Evolutionary conservation across 2,888 invertebrate genomes (phyloP).

Genomic region (Cybosia mesomella): DNA sequence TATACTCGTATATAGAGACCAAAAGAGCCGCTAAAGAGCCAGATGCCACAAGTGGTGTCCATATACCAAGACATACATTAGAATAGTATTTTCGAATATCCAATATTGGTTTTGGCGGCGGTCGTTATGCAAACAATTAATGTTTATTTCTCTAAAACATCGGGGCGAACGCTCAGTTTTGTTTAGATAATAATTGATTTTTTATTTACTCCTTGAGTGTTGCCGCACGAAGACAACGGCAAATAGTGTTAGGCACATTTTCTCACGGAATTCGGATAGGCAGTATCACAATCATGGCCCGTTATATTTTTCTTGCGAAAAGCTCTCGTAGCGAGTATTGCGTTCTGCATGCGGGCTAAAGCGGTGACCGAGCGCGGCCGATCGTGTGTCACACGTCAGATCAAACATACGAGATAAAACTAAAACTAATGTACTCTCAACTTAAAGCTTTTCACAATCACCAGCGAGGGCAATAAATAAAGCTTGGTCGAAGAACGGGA

Average conservation of each 20-base stretch:
- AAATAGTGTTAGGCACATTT: conserved; percentile 70
- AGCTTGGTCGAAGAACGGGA: conserved; percentile 85
- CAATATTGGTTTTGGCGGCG: conserved; percentile 85
- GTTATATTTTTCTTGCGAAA: conserved; percentile 66
- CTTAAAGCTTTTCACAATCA: conserved; percentile 85
- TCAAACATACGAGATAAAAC: conserved; percentile 81
- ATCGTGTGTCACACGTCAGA: conserved; percentile 81
- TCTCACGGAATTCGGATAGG: conserved; percentile 68
- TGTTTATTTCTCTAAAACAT: conserved; percentile 86
- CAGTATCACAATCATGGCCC: conserved; percentile 44
- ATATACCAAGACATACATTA: conserved; percentile 82
- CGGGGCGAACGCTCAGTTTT: conserved; percentile 82
- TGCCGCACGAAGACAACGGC: conserved; percentile 73
- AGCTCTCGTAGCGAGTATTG: conserved; percentile 51
- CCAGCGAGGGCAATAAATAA: conserved; percentile 84
- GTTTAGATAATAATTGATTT: conserved; percentile 84
- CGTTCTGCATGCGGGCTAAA: conserved; percentile 30
- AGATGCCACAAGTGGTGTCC: conserved; percentile 69
- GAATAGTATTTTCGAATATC: conserved; percentile 86
- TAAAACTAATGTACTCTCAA: conserved; percentile 83
- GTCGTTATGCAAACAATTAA: conserved; percentile 83
- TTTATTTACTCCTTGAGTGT: conserved; percentile 80
- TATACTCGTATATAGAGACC: conserved; percentile 64
- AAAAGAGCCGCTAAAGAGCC: conserved; percentile 83
- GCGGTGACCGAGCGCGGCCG: conserved; percentile 53